Evolutionary conservation across 2,797 vertebrate species (phyloP).

Genomic region (Meriones psammophilus): DNA sequence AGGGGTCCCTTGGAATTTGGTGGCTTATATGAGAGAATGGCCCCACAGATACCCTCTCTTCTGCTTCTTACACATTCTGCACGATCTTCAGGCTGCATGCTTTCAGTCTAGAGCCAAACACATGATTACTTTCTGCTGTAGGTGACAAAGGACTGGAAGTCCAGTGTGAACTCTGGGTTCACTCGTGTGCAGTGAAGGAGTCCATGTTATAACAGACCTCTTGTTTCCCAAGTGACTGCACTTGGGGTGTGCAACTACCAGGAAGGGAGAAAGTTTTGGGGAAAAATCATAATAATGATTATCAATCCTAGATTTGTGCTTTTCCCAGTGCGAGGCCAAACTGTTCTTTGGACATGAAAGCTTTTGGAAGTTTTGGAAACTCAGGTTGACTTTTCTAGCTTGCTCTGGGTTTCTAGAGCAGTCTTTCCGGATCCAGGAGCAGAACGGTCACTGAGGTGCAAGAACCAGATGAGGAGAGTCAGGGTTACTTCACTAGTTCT

Average conservation of each 20-base stretch:
- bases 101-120: not conserved
- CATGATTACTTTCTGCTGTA: not conserved
- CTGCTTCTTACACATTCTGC: not conserved
- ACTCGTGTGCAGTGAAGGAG: not conserved
- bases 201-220: not conserved
- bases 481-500: not conserved
- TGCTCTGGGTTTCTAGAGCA: too few relatives aligned
- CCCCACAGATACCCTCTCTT: not conserved
- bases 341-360: not conserved
- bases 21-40: not conserved
- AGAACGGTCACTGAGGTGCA: too few relatives aligned
- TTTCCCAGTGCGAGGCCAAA: not conserved
- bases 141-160: not conserved
- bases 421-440: rapidly evolving
- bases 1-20: not conserved
- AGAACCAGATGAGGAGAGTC: not conserved
- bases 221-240: not conserved
- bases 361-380: too few relatives aligned
- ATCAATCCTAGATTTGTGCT: not conserved
- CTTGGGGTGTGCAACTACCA: too few relatives aligned
- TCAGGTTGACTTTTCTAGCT: rapidly evolving
- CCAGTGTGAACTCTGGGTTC: not conserved
- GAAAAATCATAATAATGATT: not conserved
- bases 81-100: not conserved
- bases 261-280: not conserved